Evolutionary conservation across 2,113 vertebrate species (phyloP), one percentile per base, ranked within the genome.

Genomic region (Nibea coibor): DNA sequence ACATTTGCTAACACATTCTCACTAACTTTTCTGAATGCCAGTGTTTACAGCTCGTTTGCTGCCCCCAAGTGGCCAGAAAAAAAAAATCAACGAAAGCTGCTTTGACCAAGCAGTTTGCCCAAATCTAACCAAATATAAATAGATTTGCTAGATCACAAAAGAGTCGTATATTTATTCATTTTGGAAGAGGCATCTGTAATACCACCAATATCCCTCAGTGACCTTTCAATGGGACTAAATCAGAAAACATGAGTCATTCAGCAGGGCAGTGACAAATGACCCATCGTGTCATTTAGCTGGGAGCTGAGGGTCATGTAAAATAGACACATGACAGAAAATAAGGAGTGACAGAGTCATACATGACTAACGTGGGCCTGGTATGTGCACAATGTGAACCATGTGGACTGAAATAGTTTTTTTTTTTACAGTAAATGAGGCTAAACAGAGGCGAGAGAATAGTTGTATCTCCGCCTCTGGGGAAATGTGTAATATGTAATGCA

Each of bases 351-450:
- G 12, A 17, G 43, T 45, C 3, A 17, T 15, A 24, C 14, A 50
- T 48, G 50, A 14, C 35, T 31, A 69, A 12, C 43, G 24, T 22
- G 47, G 10, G 2, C 42, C 53, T 24, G 67, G 28, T 50, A 57
- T 58, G 65, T 69, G 45, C 22, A 58, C 45, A 19, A 67, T 74
- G 69, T 45, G n/a, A 77, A 77, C 53, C 72, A 78, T 66, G 72
- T 71, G 67, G 67, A 47, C 43, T 79, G n/a, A 72, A 35, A 11
- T 50, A 39, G 65, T 42, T 51, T 26, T 26, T 26, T 26, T 26
- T 26, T 51, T 19, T 45, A 70, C 28, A 62, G 56, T 67, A 58
- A 66, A 79, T 39, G 67, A 77, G 80, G 28, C 56, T 56, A 24
- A 78, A 72, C 48, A 71, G 31, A 57, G 42, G 50, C 11, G 50